Evolutionary conservation across 2,888 invertebrate species (phyloP), one percentile per base, ranked within the genome.

Genomic region (Alentia gelatinosa): DNA sequence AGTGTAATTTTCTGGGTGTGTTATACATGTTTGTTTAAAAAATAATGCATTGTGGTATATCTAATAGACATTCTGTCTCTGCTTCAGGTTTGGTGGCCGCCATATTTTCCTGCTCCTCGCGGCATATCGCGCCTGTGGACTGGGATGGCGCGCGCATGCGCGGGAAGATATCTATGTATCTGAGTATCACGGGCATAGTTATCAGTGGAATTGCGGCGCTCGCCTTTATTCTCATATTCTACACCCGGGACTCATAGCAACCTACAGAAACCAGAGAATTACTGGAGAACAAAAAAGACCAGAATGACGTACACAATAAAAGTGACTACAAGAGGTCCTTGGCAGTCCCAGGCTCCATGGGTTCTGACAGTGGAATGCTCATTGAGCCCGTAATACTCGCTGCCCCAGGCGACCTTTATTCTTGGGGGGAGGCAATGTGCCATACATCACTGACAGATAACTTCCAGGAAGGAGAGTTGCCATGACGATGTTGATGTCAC

Each of bases 211-310:
- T 93, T 33, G 92, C 86, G 0, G 90, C 63, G 1, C 83, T 93
- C 0, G 89, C 91, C 26, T 89, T 92, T 63, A 92, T 93, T 0
- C 88, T 93, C 23, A 91, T 93, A 12, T 93, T 93, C 91, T 93
- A 90, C 91, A 93, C 93, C 4, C 92, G 90, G 50, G 93, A 93
- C 39, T 90, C 93, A 0, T 92, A 90, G n/a, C 12, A 56, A 12
- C 19, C 5, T 3, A 56, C 3, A 56, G 56, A 56, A 4, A 19
- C 56, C 19, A n/a, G 56, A 56, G 5, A 19, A 56, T 56, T 5
- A 12, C n/a, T 56, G 56, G 56, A 19, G 3, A 56, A 4, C 56
- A 56, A 1, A 56, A 5, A 19, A 56, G 56, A 12, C 3, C 3
- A 12, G 3, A 12, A 19, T n/a, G n/a, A n/a, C n/a, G n/a, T n/a